Evolutionary conservation across 2,113 vertebrate species (phyloP), one percentile per base, ranked within the genome.

Genomic region (Bolborhynchus lineola): DNA sequence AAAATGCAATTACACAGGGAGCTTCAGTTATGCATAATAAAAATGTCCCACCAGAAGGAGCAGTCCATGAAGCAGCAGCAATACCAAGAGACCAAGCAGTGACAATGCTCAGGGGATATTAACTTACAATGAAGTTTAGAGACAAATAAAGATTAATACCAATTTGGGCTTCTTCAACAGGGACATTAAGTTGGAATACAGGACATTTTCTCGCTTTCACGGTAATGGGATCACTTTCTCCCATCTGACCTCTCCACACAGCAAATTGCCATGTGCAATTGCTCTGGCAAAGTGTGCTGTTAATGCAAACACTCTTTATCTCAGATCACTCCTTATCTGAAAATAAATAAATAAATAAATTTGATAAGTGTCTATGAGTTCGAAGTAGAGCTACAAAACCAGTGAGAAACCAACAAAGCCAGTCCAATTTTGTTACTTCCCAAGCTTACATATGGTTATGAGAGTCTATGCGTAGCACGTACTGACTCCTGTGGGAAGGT

Each of bases 131-230:
- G 60, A 75, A 83, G 28, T 86, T 90, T 41, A 64, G 67, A 92
- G 88, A 68, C 52, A 96, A 95, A 96, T 88, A 71, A 62, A 92
- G 93, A 94, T 83, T 90, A 91, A 92, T 92, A 71, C 17, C 13
- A 31, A 85, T 91, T 81, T 23, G 28, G 67, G 41, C 44, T 90
- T 76, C 78, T 91, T 92, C 84, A 65, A 70, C 19, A 41, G 42
- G 19, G 29, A 57, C 0, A 0, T 86, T 75, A 31, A 44, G 29
- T 44, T 81, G 28, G 44, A 86, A 93, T 69, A 78, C 62, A 78
- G 25, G 42, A 15, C 64, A 86, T 95, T 94, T 75, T 88, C 72
- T 71, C 23, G 69, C 55, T 83, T 83, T 78, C 72, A 64, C 16
- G 13, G 39, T 57, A 92, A 95, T 62, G 44, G 65, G 37, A 37